Base-by-base conservation (phyloP, 2,113 vertebrate genomes). In the Climacteris rufus region DNA sequence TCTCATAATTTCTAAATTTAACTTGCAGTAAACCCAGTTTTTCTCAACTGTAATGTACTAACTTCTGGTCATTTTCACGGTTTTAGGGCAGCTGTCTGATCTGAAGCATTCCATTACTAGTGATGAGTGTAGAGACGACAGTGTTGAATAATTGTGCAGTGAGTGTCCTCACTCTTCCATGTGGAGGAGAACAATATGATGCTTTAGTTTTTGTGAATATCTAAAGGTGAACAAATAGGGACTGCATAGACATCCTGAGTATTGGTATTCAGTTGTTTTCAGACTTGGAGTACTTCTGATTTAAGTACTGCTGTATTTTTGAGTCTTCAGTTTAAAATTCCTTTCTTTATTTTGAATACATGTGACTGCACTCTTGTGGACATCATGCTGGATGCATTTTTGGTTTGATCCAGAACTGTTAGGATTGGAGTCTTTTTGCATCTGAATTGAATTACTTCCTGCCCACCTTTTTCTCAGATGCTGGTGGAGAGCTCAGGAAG, bases 401-500 rank as follows among this genome's bases (percentile, higher is more conserved):
- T 94, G 39, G 45, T 72, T 77, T 81, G 63, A 61, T 86, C 37
- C 45, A 94, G 85, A 86, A 93, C 39, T 30, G 27, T 47, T 83
- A 59, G 42, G 17, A 8, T 50, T 86, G 76, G 31, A 82, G 40
- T 45, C 5, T 52, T 78, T 87, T 75, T 52, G 57, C 74, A 39
- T 94, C 56, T 89, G 80, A 91, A 82, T 76, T 28, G 56, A 83
- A 64, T 64, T 8, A 71, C 64, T 94, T 92, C 71, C 72, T 94
- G 79, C 76, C 91, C 83, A 94, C 93, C 91, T 95, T 66, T 66
- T 93, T 70, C 68, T 90, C 86, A 83, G 63, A 39, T 59, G 54
- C 40, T 76, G 1, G 20, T 78, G 66, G 42, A 69, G 75, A 50
- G 66, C 10, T 31, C 18, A 12, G 63, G 81, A 86, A 81, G 86